Percentiles rank a stretch among this genome's conserved stretches.
Conservation (phyloP, 2,888 invertebrate genomes). For the Beris morrisii region DNA sequence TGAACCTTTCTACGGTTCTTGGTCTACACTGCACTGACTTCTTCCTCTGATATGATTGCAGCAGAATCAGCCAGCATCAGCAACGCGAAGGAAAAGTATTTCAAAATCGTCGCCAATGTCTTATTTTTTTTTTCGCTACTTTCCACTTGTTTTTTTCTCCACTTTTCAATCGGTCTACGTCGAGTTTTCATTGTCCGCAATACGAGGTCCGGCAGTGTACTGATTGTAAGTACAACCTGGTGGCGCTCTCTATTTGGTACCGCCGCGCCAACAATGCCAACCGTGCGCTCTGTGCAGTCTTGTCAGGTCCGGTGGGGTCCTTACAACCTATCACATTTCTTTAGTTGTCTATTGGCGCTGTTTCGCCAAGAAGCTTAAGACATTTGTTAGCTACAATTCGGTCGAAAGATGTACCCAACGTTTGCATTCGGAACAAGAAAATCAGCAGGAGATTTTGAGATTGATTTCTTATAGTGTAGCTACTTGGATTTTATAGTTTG, state of each 20-base stretch:
- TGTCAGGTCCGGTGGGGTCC: conserved; percentile 30
- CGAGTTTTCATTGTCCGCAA: too few species aligned
- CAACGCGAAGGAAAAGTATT: conserved; percentile 4
- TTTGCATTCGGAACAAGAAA: too few species aligned
- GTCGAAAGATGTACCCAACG: too few species aligned
- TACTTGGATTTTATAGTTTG: too few species aligned
- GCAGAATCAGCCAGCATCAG: not conserved
- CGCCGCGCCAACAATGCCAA: conserved; percentile 22
- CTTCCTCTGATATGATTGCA: not conserved
- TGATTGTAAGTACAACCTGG: conserved; percentile 33
- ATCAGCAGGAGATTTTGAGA: too few species aligned
- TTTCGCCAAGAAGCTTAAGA: too few species aligned
- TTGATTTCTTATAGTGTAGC: too few species aligned
- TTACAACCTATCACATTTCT: conserved; percentile 18
- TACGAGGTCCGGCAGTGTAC: conserved; percentile 10
- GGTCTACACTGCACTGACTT: not conserved
- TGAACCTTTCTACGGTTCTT: not conserved
- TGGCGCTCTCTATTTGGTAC: conserved; percentile 40
- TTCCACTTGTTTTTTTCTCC: too few species aligned
- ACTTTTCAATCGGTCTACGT: too few species aligned
- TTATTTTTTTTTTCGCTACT: conserved; percentile 5
- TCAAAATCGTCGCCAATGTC: conserved; percentile 25
- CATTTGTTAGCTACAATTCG: too few species aligned
- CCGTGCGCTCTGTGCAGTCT: conserved; percentile 11
- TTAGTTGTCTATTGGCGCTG: conserved; percentile 16